Percentiles rank a stretch among this genome's conserved stretches.
phyloP scores from a whole-genome alignment of 2,888 invertebrate genomes.

The Amiota communis region DNA sequence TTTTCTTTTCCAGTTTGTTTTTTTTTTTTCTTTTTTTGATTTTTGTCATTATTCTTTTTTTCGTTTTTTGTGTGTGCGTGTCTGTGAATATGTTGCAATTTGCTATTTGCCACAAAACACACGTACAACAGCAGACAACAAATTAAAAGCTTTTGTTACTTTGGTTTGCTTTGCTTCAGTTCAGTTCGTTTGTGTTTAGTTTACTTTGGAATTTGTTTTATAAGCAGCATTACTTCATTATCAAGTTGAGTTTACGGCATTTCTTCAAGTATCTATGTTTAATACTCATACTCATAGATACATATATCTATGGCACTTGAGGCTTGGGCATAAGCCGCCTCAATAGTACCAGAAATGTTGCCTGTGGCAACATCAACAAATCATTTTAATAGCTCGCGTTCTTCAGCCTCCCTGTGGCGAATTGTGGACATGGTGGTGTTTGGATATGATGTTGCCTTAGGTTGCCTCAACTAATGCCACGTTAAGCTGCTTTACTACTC shows the following conservation, averaged over 20 bases:
- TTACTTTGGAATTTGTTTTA: too few relatives aligned
- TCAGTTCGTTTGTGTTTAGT: too few relatives aligned
- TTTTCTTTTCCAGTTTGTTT: too few relatives aligned
- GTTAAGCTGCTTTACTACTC: constrained; percentile 22
- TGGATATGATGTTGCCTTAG: neutral
- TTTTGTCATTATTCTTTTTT: too few relatives aligned
- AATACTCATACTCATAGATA: too few relatives aligned
- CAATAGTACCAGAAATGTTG: neutral
- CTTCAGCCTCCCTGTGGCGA: neutral
- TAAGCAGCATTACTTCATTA: neutral
- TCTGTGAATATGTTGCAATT: too few relatives aligned
- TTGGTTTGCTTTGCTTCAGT: too few relatives aligned
- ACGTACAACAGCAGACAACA: too few relatives aligned
- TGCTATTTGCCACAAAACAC: too few relatives aligned
- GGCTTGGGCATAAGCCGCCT: constrained; percentile 9
- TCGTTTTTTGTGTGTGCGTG: too few relatives aligned
- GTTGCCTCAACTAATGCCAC: constrained; percentile 8
- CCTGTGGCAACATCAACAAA: constrained; percentile 16
- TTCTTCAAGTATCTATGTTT: neutral
- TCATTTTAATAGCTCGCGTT: constrained; percentile 27
- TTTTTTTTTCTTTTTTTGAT: too few relatives aligned
- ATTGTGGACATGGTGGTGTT: neutral
- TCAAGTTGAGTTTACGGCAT: constrained; percentile 9
- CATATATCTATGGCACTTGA: neutral
- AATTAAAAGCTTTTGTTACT: too few relatives aligned